phyloP scores from a whole-genome alignment of 2,888 invertebrate genomes.

The Drosophila kanekoi region DNA sequence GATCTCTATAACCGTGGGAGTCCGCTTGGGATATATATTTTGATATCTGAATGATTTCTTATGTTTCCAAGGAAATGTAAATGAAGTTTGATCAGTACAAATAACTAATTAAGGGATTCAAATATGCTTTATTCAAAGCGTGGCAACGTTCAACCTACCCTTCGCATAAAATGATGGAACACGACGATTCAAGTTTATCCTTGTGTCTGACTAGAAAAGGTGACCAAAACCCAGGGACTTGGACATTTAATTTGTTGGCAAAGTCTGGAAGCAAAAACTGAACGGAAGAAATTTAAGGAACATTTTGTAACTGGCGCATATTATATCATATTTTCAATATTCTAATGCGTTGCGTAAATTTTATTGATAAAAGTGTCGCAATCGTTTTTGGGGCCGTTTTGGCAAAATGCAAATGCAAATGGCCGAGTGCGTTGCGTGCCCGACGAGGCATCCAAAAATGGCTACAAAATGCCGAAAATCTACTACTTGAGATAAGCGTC shows the following conservation, averaged over 20 bases:
- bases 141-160: not conserved
- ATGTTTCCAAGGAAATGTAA: no score
- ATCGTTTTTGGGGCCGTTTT: constrained; percentile 16
- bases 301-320: constrained; percentile 32
- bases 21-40: no score
- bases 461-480: constrained; percentile 75
- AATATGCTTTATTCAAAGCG: not conserved
- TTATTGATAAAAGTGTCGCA: constrained; percentile 74
- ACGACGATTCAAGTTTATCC: constrained; percentile 49
- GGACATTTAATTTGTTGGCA: constrained; percentile 44
- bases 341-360: constrained; percentile 71
- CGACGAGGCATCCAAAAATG: constrained; percentile 58
- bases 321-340: constrained; percentile 51
- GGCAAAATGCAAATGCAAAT: constrained; percentile 44
- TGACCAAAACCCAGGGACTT: constrained; percentile 16
- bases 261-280: constrained; percentile 5
- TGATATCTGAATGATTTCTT: no score
- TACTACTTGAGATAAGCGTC: constrained; percentile 80
- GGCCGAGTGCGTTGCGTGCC: constrained; percentile 45
- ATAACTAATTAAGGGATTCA: no score
- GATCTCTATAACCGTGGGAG: no score
- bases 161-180: constrained; percentile 10
- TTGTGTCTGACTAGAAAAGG: constrained; percentile 35
- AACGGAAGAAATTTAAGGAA: constrained; percentile 19
- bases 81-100: no score